Evolutionary conservation across 2,113 vertebrate species (phyloP).

Genomic region (Gobius niger): DNA sequence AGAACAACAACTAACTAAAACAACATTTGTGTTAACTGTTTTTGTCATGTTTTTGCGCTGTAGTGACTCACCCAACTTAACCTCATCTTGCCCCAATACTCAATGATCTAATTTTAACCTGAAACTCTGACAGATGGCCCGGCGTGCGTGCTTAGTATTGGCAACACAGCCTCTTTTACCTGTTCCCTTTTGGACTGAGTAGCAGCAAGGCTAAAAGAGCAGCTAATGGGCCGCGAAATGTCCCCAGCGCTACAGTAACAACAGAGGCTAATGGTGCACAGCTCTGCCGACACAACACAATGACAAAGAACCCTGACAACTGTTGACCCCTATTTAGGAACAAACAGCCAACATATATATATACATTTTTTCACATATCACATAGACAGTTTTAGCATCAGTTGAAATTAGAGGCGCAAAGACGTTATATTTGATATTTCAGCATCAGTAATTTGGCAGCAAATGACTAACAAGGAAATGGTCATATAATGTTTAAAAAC

Average conservation of each 20-base stretch:
- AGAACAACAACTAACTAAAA: no score
- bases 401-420: neutral
- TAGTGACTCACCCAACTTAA: no score
- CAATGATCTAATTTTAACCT: neutral
- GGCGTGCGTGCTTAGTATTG: neutral
- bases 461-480: no score
- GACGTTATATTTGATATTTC: neutral
- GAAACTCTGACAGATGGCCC: neutral
- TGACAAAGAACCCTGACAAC: conserved; percentile 39
- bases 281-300: conserved; percentile 49
- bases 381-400: no score
- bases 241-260: conserved; percentile 59
- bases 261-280: conserved; percentile 63
- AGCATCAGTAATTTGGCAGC: no score
- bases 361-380: no score
- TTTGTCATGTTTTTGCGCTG: no score
- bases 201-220: conserved; percentile 59
- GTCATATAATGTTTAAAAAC: no score
- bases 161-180: neutral
- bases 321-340: neutral
- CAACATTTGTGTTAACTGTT: no score
- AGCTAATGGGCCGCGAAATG: conserved; percentile 71
- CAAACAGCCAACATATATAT: neutral
- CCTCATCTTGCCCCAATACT: neutral
- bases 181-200: conserved; percentile 34